These are phyloP conservation scores for Gambelia wislizenii DNA, from an alignment of 2,797 vertebrate genomes.

Conservation along the genomic window DNA sequence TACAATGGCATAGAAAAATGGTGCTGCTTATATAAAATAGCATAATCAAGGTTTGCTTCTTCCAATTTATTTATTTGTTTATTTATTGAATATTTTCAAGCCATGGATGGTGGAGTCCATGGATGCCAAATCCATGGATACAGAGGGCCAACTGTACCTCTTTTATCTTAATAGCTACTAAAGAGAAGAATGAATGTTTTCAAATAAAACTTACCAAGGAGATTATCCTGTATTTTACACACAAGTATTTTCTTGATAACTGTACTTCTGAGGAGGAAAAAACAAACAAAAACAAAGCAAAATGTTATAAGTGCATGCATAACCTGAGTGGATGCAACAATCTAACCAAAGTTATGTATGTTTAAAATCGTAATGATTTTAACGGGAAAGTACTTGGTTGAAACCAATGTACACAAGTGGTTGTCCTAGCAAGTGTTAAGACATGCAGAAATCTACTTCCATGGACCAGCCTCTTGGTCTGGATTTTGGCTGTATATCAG, in stretches of 20 bases:
- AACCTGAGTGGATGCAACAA: neutral
- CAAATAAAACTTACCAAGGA: conserved; percentile 58
- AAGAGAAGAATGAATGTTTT: conserved; percentile 14
- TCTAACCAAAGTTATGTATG: neutral
- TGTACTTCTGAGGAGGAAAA: conserved; percentile 61
- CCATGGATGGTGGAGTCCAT: too few relatives aligned
- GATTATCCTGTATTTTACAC: conserved; percentile 37
- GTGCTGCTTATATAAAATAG: too few relatives aligned
- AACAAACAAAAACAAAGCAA: conserved; percentile 31
- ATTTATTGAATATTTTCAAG: too few relatives aligned
- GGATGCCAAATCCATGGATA: too few relatives aligned
- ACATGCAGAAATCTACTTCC: neutral
- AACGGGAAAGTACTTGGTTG: neutral
- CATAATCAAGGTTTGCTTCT: too few relatives aligned
- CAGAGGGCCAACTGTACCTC: too few relatives aligned
- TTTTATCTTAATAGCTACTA: neutral
- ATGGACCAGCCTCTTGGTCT: neutral
- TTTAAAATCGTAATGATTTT: neutral
- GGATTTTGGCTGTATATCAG: neutral
- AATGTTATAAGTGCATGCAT: conserved; percentile 11
- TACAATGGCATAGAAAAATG: too few relatives aligned
- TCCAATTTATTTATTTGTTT: too few relatives aligned
- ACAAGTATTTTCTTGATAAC: conserved; percentile 53
- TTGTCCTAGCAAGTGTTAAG: too few relatives aligned
- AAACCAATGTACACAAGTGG: neutral